Base-by-base conservation (phyloP, 2,113 vertebrate species). In the Leptodactylus fuscus region DNA sequence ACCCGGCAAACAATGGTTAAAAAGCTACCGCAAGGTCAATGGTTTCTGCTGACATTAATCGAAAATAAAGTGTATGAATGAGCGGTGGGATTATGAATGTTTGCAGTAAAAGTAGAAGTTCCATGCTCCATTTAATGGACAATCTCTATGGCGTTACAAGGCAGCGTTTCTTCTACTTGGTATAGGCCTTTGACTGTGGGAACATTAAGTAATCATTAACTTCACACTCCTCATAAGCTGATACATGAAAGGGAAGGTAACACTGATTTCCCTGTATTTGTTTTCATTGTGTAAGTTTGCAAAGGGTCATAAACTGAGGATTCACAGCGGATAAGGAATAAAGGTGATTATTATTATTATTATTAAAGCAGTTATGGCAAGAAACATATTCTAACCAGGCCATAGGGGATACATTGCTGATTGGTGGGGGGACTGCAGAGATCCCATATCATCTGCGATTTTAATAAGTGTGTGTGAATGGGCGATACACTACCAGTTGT, bases 181-280 rank as follows among this genome's bases (percentile, higher is more conserved):
- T 70, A 22, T 6, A 12, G 7, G 32, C 27, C 48, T 34, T 49
- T 32, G 46, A 51, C 46, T 32, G 48, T 32, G 74, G 75, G 49
- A 78, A 78, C 75, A 78, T 36, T 36, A 55, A 78, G 27, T 78
- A 78, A 78, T 55, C 32, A 78, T 78, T 78, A 78, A 78, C 75
- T 78, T 53, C 27, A 27, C 38, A 48, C 10, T n/a, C 70, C 7
- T 7, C 1, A 24, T n/a, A 13, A 46, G 44, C 13, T 48, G 71
- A 74, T 27, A 34, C 27, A 16, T 46, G 41, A 74, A 74, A 74
- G 71, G 4, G 22, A 74, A 74, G 15, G 41, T 5, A 46, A 5
- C 20, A 41, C 22, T 22, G 70, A 41, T 73, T 41, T 65, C 27
- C 15, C 13, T 48, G 11, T 44, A 44, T 48, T 74, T 74, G 44